Evolutionary conservation across 1,140 invertebrate genomes (phyloP), one percentile per base, ranked within the genome.

Genomic region (Tyrophagus putrescentiae): DNA sequence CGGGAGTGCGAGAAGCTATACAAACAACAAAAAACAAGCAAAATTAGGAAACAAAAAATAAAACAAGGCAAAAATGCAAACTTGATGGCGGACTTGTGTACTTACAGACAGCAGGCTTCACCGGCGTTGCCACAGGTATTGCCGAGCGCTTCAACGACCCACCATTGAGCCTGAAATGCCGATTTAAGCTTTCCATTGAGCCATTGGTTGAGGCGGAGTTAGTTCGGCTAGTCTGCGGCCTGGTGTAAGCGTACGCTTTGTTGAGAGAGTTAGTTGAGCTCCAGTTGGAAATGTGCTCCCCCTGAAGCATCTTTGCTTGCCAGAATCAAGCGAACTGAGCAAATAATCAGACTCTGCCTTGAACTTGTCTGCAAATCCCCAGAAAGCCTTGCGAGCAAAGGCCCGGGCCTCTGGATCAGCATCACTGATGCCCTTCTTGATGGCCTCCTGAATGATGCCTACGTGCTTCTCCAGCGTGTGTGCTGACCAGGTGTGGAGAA

Each of bases 391-490:
- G 58, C 76, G 67, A 23, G 75, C 68, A 65, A 70, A 68, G 27
- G 67, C 66, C 67, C 93, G 75, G 4, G 91, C 89, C 63, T 91
- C 85, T 18, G 83, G 76, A 72, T 97, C 92, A 0, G 93, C 90
- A 77, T 98, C 94, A 5, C 81, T 80, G 36, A 95, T 84, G 3
- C 88, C 90, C 65, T 84, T 84, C 66, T 87, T 86, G 4, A 98
- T 82, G 0, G 84, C 81, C 61, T 95, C 89, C 60, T 86, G 80
- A 0, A 98, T 70, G 16, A 80, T 71, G 0, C 76, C 72, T 27
- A 84, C 78, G 70, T 94, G 85, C 71, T 80, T 84, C 71, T 96
- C 91, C 57, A 97, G 72, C 21, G 81, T 76, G 66, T 81, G 76
- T 0, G 83, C 79, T 29, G 84, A 79, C 92, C 93, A 97, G 7